Evolutionary conservation across 1,140 invertebrate genomes (phyloP), one percentile per base, ranked within the genome.

Genomic region (Lethrus apterus): DNA sequence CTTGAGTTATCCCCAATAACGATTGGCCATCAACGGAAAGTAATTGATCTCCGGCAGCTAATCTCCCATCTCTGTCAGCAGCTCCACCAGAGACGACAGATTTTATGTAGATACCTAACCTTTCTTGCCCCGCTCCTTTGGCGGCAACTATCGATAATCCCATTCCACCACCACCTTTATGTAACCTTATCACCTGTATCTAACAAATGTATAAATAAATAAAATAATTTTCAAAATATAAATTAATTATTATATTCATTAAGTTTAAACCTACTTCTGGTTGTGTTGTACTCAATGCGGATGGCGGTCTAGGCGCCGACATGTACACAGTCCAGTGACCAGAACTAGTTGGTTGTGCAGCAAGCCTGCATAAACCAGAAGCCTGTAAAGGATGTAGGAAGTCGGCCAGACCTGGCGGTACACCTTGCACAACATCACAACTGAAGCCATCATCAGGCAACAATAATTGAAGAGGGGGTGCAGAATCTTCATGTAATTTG

Each of bases 371-470:
- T 19, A 96, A 74, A 4, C 89, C 88, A 33, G 84, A 82, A 34
- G 83, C 79, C 63, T 92, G 86, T 14, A 97, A 71, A 2, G 91
- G 91, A 42, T 84, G 80, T 15, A 98, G 70, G 64, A 96, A 97
- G 64, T 98, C 93, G 0, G 87, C 83, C 15, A 98, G 70, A 10
- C 91, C 92, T n/a, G 84, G 82, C 13, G 93, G 93, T 33, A 95
- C 83, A 21, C 93, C 93, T 56, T 67, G 65, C 2, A 67, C 89
- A 29, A 96, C 89, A 70, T 98, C 94, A 69, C 93, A 95, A 60
- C 93, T 94, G 71, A 98, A 99, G 9, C 95, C 95, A 72, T 99
- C 95, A 62, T 96, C 93, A 0, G 96, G 96, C 9, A 99, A 73
- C 3, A 98, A 70, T 42, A 99, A 84, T 3, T 89, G 90, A 11